Evolutionary conservation across 2,888 invertebrate genomes (phyloP).

Genomic region (Xestia ashworthii): DNA sequence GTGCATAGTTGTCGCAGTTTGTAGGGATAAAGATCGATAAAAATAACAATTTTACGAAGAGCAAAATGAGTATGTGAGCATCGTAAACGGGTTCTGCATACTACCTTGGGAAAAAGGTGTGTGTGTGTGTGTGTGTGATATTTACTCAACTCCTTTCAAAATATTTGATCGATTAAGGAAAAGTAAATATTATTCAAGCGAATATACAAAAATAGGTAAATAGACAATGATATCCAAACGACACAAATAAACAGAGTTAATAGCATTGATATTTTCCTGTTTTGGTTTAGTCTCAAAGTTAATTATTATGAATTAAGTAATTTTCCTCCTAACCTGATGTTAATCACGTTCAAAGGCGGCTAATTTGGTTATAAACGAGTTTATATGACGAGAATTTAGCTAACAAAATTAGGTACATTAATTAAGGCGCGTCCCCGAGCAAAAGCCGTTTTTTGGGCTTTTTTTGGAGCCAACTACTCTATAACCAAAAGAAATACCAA

Average conservation of each 20-base stretch:
- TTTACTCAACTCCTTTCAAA: not conserved
- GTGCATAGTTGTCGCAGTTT: not conserved
- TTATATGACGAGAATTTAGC: not conserved
- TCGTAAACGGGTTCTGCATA: not conserved
- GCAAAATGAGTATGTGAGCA: not conserved
- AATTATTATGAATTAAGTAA: not conserved
- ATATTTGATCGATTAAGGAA: conserved; percentile 3
- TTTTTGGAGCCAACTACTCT: too few species aligned
- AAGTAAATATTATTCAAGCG: conserved; percentile 4
- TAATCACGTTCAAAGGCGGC: conserved; percentile 4
- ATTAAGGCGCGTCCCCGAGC: too few species aligned
- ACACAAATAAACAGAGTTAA: conserved; percentile 41
- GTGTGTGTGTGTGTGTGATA: not conserved
- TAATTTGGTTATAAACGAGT: conserved; percentile 21
- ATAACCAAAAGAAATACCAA: too few species aligned
- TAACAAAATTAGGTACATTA: not conserved
- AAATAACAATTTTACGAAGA: not conserved
- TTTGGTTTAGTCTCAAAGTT: conserved; percentile 2
- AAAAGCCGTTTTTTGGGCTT: too few species aligned
- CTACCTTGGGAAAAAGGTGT: not conserved
- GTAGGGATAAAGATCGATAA: not conserved
- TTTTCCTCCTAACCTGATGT: conserved; percentile 23
- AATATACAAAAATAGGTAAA: conserved; percentile 14
- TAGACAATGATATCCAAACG: conserved; percentile 4
- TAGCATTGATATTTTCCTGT: conserved; percentile 42